These are phyloP conservation scores for Podocnemis expansa DNA, from an alignment of 2,113 vertebrate genomes.

Conservation along the genomic window DNA sequence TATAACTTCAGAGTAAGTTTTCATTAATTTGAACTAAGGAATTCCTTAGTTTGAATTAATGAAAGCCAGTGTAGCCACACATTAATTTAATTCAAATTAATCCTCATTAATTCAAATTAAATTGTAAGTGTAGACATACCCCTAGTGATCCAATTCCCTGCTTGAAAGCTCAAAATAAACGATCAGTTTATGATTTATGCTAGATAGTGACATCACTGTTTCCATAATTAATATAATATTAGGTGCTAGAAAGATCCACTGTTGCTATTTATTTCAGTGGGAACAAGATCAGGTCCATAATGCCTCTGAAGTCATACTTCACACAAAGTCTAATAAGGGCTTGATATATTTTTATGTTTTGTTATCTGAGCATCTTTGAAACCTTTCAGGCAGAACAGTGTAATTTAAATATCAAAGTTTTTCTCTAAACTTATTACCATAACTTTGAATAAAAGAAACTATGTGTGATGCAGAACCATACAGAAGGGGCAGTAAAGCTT, in stretches of 20 bases:
- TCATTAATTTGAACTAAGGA: too few relatives aligned
- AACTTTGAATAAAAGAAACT: not conserved
- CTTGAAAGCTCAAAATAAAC: not conserved
- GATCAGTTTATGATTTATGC: not conserved
- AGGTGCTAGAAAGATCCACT: not conserved
- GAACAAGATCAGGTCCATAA: not conserved
- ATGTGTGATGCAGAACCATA: not conserved
- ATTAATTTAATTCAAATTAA: too few relatives aligned
- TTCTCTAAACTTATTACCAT: not conserved
- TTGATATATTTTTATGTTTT: not conserved
- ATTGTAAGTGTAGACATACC: too few relatives aligned
- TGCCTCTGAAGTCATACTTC: not conserved
- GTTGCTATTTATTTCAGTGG: constrained; percentile 20
- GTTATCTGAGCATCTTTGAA: not conserved
- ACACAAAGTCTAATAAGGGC: not conserved
- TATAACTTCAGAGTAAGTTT: too few relatives aligned
- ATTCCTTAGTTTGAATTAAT: too few relatives aligned
- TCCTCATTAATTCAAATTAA: too few relatives aligned
- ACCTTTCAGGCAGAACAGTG: not conserved
- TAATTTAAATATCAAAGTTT: constrained; percentile 8
- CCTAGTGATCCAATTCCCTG: constrained; percentile 5
- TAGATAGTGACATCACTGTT: constrained; percentile 13
- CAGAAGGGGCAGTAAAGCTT: not conserved
- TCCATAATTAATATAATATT: not conserved
- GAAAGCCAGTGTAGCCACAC: too few relatives aligned